Conservation (phyloP, 2,888 invertebrate genomes). For the Melanophora roralis region DNA sequence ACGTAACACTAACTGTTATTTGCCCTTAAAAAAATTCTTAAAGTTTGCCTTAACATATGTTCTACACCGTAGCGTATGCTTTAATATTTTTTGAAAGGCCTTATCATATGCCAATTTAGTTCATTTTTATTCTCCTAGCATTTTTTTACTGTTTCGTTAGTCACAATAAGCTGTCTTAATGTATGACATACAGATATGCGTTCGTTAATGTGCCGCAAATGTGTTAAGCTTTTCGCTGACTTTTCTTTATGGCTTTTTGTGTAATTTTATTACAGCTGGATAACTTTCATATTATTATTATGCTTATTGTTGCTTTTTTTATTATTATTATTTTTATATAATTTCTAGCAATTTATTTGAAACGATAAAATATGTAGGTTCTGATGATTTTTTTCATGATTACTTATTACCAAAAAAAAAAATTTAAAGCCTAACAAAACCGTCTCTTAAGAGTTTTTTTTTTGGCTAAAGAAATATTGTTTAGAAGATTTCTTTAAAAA, state of each 20-base stretch:
- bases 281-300: background rate
- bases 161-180: conserved; percentile 2
- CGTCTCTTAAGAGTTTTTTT: too few relatives aligned
- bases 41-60: background rate
- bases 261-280: background rate
- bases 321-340: too few relatives aligned
- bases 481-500: too few relatives aligned
- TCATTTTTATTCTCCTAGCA: background rate
- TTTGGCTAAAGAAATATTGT: too few relatives aligned
- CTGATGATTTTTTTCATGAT: too few relatives aligned
- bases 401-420: background rate
- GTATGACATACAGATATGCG: background rate
- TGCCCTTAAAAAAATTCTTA: too few relatives aligned
- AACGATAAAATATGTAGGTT: too few relatives aligned
- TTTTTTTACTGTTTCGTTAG: too few relatives aligned
- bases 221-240: background rate
- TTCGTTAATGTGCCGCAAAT: background rate
- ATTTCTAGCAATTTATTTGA: too few relatives aligned
- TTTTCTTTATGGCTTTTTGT: background rate
- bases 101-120: background rate
- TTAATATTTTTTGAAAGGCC: background rate
- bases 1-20: too few relatives aligned
- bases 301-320: background rate
- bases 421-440: background rate
- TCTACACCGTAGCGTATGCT: background rate